These are phyloP conservation scores for Drosophila anomalata DNA, from an alignment of 2,888 invertebrate species.

Conservation along the genomic window DNA sequence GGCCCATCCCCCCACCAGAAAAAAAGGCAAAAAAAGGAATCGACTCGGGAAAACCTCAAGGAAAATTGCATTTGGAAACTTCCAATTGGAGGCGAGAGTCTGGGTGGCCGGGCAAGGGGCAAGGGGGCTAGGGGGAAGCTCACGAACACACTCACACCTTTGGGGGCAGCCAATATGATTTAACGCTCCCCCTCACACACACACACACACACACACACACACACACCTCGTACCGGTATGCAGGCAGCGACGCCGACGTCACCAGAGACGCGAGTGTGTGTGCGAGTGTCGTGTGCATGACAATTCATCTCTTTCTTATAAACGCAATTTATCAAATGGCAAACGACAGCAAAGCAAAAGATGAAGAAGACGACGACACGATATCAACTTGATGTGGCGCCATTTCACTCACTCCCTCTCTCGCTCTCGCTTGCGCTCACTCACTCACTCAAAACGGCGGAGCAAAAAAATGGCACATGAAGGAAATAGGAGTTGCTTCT, in stretches of 20 bases:
- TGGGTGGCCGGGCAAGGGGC: slow-evolving; percentile 27
- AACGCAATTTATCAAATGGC: slow-evolving; percentile 83
- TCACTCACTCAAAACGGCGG: slow-evolving; percentile 20
- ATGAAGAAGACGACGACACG: slow-evolving; percentile 80
- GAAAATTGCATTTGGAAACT: slow-evolving; percentile 82
- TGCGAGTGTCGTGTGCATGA: slow-evolving; percentile 78
- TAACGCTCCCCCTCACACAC: slow-evolving; percentile 70
- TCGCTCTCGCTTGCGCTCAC: slow-evolving; percentile 37
- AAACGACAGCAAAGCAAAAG: slow-evolving; percentile 81
- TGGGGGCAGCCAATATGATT: slow-evolving; percentile 79
- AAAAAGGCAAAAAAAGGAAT: slow-evolving; percentile 14
- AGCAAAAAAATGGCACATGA: slow-evolving; percentile 64
- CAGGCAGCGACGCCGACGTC: slow-evolving; percentile 18
- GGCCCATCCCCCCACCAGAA: slow-evolving; percentile 40
- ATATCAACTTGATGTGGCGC: slow-evolving; percentile 75
- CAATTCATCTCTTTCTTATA: slow-evolving; percentile 84
- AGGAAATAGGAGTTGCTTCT: slow-evolving; percentile 81
- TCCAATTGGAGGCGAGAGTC: slow-evolving; percentile 81
- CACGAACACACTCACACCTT: slow-evolving; percentile 41
- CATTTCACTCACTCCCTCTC: slow-evolving; percentile 43
- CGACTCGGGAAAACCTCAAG: slow-evolving; percentile 71
- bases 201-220: slow-evolving; percentile 27
- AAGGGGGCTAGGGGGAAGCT: slow-evolving; percentile 45
- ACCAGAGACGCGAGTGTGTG: slow-evolving; percentile 48
- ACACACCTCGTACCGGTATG: slow-evolving; percentile 25